A percentile compares a stretch with the other conserved stretches of the same genome.
Conservation (phyloP, 2,797 vertebrate genomes). For the Prionace glauca region DNA sequence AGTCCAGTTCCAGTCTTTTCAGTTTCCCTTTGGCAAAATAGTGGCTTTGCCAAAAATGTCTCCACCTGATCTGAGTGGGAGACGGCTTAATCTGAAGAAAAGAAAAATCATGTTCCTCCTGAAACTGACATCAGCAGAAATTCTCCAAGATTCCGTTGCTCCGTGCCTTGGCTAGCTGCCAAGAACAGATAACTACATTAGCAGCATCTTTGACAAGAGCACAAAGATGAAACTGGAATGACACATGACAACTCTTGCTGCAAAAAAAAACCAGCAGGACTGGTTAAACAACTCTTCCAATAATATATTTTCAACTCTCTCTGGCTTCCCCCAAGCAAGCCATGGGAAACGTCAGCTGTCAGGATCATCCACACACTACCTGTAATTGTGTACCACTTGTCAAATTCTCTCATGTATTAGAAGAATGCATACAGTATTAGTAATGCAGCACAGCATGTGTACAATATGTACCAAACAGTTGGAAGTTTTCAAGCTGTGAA, state of each 20-base stretch:
- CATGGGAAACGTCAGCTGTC: slow-evolving; percentile 10
- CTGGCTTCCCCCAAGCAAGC: background rate
- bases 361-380: background rate
- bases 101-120: background rate
- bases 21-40: background rate
- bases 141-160: background rate
- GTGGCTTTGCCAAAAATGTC: background rate
- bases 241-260: background rate
- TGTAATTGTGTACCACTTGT: background rate
- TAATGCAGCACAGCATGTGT: background rate
- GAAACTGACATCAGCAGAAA: background rate
- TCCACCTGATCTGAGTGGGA: background rate
- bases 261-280: background rate
- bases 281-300: background rate
- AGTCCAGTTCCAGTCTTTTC: background rate
- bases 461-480: background rate
- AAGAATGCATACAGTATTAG: background rate
- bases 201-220: background rate
- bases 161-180: background rate
- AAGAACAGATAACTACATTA: background rate
- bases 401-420: background rate
- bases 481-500: background rate
- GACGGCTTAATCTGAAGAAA: background rate
- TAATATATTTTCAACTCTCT: background rate
- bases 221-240: background rate